Evolutionary conservation across 1,140 invertebrate species (phyloP).

Genomic region (Drosophila sucinea): DNA sequence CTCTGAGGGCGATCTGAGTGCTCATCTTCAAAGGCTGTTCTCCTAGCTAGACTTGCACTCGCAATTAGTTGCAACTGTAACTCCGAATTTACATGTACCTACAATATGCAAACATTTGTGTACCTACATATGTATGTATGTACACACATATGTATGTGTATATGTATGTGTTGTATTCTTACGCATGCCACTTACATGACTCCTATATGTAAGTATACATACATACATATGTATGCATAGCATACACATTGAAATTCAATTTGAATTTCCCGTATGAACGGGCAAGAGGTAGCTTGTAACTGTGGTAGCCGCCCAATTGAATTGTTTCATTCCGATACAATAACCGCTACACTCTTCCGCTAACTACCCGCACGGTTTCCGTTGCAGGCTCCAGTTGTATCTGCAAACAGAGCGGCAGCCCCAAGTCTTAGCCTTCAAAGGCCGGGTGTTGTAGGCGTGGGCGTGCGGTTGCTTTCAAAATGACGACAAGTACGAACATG

Average conservation of each 20-base stretch:
- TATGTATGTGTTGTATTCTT: neutral
- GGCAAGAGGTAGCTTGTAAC: constrained; percentile 14
- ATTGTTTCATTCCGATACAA: constrained; percentile 72
- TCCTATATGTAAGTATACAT: neutral
- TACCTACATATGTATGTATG: neutral
- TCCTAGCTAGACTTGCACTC: neutral
- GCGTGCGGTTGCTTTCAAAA: constrained; percentile 42
- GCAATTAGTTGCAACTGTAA: constrained; percentile 7
- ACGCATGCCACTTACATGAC: constrained; percentile 4
- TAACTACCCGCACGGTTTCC: constrained; percentile 67
- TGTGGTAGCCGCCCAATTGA: constrained; percentile 58
- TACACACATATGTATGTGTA: neutral
- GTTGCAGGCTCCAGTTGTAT: constrained; percentile 27
- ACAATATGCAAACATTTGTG: neutral
- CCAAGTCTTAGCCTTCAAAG: constrained; percentile 4
- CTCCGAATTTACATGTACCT: neutral
- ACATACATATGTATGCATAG: neutral
- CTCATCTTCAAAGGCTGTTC: neutral
- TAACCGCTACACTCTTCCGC: constrained; percentile 60
- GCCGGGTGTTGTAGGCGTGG: constrained; percentile 20
- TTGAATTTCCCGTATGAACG: constrained; percentile 40
- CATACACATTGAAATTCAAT: constrained; percentile 27
- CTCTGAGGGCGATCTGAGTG: neutral
- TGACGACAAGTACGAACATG: constrained; percentile 53
- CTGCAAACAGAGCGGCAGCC: constrained; percentile 4